These are phyloP conservation scores for Halictus ligatus DNA, from an alignment of 2,888 invertebrate species.

Conservation along the genomic window DNA sequence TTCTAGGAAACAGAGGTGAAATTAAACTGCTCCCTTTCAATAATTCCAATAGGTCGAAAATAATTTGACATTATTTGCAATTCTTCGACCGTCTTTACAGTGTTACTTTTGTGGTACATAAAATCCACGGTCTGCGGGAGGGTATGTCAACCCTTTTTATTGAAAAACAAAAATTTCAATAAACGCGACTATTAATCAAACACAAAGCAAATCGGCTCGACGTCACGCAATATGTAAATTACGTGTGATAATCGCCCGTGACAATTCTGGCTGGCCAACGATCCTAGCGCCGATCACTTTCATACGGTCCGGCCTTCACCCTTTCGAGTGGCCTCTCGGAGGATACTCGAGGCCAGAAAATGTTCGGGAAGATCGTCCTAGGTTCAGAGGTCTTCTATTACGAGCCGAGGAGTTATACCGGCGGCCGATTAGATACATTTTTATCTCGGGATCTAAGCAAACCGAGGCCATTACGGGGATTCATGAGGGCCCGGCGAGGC, in stretches of 20 bases:
- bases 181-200: too few species aligned
- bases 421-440: constrained; percentile 38
- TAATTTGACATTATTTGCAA: neutral
- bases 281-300: neutral
- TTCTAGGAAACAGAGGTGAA: too few species aligned
- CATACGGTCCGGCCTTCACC: neutral
- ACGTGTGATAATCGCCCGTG: neutral
- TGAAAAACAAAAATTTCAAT: too few species aligned
- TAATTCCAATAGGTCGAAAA: neutral
- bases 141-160: too few species aligned
- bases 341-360: neutral
- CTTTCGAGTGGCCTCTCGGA: neutral
- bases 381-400: neutral
- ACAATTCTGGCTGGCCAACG: neutral
- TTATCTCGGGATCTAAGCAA: constrained; percentile 34
- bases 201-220: neutral
- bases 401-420: neutral
- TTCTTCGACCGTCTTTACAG: neutral
- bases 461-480: neutral
- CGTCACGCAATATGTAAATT: neutral
- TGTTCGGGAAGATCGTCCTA: neutral
- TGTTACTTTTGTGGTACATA: too few species aligned
- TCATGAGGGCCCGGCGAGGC: neutral
- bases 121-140: too few species aligned
- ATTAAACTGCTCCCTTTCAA: neutral